A percentile compares a stretch with the other conserved stretches of the same genome.
phyloP scores from a whole-genome alignment of 2,113 vertebrate genomes.

The Mus pahari region DNA sequence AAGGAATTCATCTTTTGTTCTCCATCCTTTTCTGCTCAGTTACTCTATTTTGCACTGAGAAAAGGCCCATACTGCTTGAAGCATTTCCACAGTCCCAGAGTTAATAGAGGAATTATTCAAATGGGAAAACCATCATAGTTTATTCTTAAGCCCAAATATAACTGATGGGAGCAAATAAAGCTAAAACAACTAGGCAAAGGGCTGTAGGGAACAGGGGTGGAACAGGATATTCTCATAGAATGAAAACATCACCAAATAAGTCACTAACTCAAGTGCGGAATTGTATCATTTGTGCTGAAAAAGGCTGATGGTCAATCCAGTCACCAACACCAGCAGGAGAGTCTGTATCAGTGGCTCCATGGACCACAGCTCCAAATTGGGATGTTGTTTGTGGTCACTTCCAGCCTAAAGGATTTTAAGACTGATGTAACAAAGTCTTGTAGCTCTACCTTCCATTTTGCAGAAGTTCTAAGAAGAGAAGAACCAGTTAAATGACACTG shows the following conservation, averaged over 20 bases:
- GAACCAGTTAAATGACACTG: not conserved
- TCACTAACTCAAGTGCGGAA: slow-evolving; percentile 7
- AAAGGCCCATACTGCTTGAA: slow-evolving; percentile 21
- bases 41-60: not conserved
- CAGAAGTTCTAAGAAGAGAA: not conserved
- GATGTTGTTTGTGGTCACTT: not conserved
- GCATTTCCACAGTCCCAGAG: not conserved
- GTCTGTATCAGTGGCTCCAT: not conserved
- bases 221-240: not conserved
- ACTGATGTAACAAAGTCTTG: not conserved
- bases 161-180: not conserved
- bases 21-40: not conserved
- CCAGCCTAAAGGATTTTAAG: not conserved
- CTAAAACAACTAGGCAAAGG: not conserved
- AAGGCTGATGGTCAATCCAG: not conserved
- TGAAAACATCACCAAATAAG: not conserved
- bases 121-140: slow-evolving; percentile 11
- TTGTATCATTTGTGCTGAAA: not conserved
- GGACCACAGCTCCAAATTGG: not conserved
- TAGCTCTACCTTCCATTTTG: not conserved
- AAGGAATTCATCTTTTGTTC: not conserved
- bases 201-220: not conserved
- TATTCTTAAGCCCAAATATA: not conserved
- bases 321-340: not conserved
- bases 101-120: slow-evolving; percentile 37